Evolutionary conservation across 2,888 invertebrate genomes (phyloP), one percentile per base, ranked within the genome.

Genomic region (Drosophila merina): DNA sequence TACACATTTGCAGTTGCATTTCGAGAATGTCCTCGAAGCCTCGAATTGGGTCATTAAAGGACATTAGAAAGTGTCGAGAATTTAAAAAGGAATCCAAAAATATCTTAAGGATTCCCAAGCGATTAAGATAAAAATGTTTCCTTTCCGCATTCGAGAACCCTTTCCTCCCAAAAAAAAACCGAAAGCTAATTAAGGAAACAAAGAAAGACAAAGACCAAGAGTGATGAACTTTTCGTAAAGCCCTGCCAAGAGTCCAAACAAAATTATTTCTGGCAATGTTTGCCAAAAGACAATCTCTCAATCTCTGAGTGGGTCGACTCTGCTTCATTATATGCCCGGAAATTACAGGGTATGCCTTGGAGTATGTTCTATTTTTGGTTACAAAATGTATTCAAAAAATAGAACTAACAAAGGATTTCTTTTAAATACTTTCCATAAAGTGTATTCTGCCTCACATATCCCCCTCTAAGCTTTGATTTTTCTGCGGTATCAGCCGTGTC

Each of bases 261-360:
- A 40, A 59, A 45, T 50, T 50, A 60, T 60, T 50, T 59, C 60
- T 63, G 60, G 50, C 50, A 44, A 55, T 56, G 49, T 60, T 57
- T 60, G 47, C 40, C 47, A n/a, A 40, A 40, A 7, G 36, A 45
- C 28, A 45, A 20, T 33, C 45, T 59, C n/a, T n/a, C 33, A 45
- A 36, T 54, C n/a, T 54, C n/a, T 28, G 33, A 28, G 55, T 12
- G 33, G 33, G 28, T 6, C n/a, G 12, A 25, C 33, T 52, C 4
- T 1, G 5, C n/a, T 44, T 45, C 28, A 45, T 36, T 45, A 33
- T n/a, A 20, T 0, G 20, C 3, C n/a, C 6, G n/a, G 9, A 9
- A 26, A 14, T 8, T 31, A 3, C 2, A 0, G 38, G 49, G 50
- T 50, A 50, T 9, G 9, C 10, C 25, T 9, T 6, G 10, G 25